Base-by-base conservation (phyloP, 2,888 invertebrate species). In the Rhodophaea formosa region DNA sequence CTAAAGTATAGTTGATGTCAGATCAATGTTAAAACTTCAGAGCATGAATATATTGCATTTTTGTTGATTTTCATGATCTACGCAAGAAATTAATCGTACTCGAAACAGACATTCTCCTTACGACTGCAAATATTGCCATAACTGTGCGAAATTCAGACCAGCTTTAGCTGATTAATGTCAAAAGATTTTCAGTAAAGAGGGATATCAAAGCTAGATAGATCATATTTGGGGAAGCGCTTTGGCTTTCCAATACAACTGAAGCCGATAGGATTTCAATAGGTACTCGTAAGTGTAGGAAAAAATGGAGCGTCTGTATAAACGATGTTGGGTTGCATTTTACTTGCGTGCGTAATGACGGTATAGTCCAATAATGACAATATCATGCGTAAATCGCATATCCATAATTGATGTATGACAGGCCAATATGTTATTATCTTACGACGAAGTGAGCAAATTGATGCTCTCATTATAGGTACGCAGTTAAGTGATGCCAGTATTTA, bases 381-480 rank as follows among this genome's bases (percentile, higher is more conserved):
- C 49, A 39, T 12, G 32, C 15, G 46, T 12, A 23, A 7, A 10
- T 23, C 23, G 49, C n/a, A 49, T 49, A 15, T 49, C 32, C 32
- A 32, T 49, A 49, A 49, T 32, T 29, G 14, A n/a, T 47, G 12
- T 23, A 2, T n/a, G 17, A 35, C 35, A 35, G 16, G 10, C 7
- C 7, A 35, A 51, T 16, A 35, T 51, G 39, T 14, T 35, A 30
- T 51, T 39, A 39, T 39, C 10, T 39, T 23, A 23, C 23, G 23
- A n/a, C 39, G n/a, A 39, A 39, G 8, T n/a, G n/a, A 6, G 15
- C 46, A 53, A 49, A 58, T 58, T 58, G 49, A 58, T n/a, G 53
- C 14, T 23, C 10, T 44, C 35, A 51, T 35, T 23, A 16, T 35
- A n/a, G n/a, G n/a, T n/a, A 8, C 35, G 10, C 51, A 35, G 39